Percentiles rank a stretch among this genome's conserved stretches.
These are phyloP conservation scores for Porites cylindrica DNA, from an alignment of 92 coral and sea anemone genomes.

Conservation along the genomic window DNA sequence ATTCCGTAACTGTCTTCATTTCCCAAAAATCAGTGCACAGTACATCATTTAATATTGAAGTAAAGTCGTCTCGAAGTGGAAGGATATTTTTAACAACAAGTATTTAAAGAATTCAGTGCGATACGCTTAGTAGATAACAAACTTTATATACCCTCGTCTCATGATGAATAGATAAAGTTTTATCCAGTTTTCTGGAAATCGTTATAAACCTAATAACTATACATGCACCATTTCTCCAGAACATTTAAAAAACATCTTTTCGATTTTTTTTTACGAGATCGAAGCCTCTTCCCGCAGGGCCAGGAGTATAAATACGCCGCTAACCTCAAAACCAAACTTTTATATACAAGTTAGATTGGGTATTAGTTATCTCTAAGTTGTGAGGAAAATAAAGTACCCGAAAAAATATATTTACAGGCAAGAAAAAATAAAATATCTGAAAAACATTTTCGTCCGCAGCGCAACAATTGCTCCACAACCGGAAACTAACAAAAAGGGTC, in stretches of 20 bases:
- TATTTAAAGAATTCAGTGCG: not conserved
- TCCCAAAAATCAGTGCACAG: not conserved
- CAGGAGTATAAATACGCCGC: too few relatives aligned
- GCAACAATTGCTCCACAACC: too few relatives aligned
- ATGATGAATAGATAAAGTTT: not conserved
- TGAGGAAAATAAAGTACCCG: too few relatives aligned
- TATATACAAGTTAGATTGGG: too few relatives aligned
- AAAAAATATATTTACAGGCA: too few relatives aligned
- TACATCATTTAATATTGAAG: not conserved
- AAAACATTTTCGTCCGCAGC: too few relatives aligned
- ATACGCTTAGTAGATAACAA: not conserved
- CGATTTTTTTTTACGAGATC: not conserved
- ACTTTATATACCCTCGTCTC: not conserved
- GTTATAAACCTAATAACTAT: not conserved
- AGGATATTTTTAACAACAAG: not conserved
- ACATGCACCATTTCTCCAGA: not conserved
- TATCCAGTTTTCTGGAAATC: not conserved
- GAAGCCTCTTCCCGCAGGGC: too few relatives aligned
- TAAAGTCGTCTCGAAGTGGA: too few relatives aligned
- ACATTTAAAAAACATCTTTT: not conserved
- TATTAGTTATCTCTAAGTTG: too few relatives aligned
- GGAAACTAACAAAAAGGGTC: too few relatives aligned
- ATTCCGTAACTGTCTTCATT: not conserved
- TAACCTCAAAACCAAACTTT: too few relatives aligned
- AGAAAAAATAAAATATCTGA: too few relatives aligned